Evolutionary conservation across 2,888 invertebrate genomes (phyloP).

Genomic region (Patella pellucida): DNA sequence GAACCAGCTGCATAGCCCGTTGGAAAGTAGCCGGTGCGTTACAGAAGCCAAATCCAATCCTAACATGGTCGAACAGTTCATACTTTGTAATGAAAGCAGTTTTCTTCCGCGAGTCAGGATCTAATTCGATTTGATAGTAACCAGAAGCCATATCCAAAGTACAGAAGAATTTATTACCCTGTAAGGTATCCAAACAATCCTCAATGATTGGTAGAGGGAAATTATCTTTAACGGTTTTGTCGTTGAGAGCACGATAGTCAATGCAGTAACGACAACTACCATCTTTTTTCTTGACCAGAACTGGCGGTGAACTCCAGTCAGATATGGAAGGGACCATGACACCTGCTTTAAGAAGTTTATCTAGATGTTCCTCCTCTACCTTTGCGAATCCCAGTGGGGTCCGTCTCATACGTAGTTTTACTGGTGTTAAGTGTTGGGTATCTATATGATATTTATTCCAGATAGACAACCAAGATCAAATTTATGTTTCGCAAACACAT

Average conservation of each 20-base stretch:
- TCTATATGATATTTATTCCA: constrained; percentile 7
- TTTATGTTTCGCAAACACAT: constrained; percentile 15
- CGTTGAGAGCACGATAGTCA: constrained; percentile 30
- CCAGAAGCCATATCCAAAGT: constrained; percentile 34
- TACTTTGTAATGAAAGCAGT: constrained; percentile 39
- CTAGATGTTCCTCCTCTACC: constrained; percentile 27
- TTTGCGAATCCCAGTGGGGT: constrained; percentile 30
- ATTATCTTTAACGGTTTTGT: constrained; percentile 29
- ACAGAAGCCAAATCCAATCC: constrained; percentile 39
- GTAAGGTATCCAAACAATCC: constrained; percentile 31
- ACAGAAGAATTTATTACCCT: constrained; percentile 28
- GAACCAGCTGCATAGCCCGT: constrained; percentile 31
- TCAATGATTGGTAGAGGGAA: constrained; percentile 33
- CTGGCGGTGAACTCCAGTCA: constrained; percentile 35
- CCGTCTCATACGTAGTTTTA: constrained; percentile 32
- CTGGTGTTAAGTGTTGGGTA: constrained; percentile 23
- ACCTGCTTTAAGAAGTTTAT: constrained; percentile 28
- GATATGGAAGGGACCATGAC: constrained; percentile 32
- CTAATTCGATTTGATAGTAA: constrained; percentile 33
- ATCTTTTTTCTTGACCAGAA: constrained; percentile 28
- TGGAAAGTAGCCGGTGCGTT: constrained; percentile 38
- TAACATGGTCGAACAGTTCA: constrained; percentile 35
- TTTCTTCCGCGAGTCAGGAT: constrained; percentile 30
- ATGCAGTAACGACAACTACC: constrained; percentile 30
- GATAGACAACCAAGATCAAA: constrained; percentile 13